Percentiles rank a stretch among this genome's conserved stretches.
Conservation (phyloP, 2,888 invertebrate species). For the Melinaea menophilus region DNA sequence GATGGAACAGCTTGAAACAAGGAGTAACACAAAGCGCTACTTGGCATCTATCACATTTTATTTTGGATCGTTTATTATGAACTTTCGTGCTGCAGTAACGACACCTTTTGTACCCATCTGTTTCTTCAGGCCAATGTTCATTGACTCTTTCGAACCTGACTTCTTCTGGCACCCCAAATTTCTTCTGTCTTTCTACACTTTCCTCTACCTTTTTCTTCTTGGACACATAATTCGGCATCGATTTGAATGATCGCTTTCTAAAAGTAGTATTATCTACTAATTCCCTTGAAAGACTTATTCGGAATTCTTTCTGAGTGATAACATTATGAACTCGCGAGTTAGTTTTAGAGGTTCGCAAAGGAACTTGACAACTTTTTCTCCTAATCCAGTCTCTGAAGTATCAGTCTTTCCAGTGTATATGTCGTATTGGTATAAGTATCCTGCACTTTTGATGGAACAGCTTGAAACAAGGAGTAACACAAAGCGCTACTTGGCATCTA, state of each 20-base stretch:
- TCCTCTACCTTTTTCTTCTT: too few species aligned
- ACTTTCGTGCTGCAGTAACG: conserved; percentile 31
- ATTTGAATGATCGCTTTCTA: not conserved
- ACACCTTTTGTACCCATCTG: conserved; percentile 28
- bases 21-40: conserved; percentile 24
- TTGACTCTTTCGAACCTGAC: conserved; percentile 32
- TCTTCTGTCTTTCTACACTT: conserved; percentile 8
- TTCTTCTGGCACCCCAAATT: conserved; percentile 32
- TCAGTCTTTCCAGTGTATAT: conserved; percentile 33
- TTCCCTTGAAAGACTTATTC: conserved; percentile 19
- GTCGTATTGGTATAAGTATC: conserved; percentile 33
- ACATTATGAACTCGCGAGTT: conserved; percentile 14
- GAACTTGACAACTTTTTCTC: conserved; percentile 31
- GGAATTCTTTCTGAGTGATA: conserved; percentile 6
- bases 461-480: conserved; percentile 26
- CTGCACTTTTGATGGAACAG: conserved; percentile 29
- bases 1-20: conserved; percentile 27
- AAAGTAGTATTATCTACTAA: not conserved
- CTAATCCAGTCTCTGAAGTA: conserved; percentile 27
- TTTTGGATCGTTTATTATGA: conserved; percentile 29
- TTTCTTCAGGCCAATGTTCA: conserved; percentile 30
- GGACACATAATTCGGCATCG: not conserved
- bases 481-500: conserved; percentile 24
- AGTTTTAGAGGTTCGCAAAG: conserved; percentile 19
- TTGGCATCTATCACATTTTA: conserved; percentile 25